These are phyloP conservation scores for Napeogenes sylphis DNA, from an alignment of 2,888 invertebrate genomes.

Conservation along the genomic window DNA sequence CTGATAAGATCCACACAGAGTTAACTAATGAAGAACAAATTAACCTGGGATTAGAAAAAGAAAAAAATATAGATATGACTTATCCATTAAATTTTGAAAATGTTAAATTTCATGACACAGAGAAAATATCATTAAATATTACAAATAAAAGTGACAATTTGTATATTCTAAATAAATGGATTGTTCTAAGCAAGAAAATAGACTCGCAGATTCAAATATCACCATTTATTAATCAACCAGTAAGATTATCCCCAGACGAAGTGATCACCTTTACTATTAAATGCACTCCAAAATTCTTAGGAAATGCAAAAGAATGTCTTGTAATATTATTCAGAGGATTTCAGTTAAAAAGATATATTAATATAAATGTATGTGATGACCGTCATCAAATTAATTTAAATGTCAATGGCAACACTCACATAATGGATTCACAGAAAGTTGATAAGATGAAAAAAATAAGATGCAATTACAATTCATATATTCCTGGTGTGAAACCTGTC, in stretches of 20 bases:
- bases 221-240: conserved; percentile 52
- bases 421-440: conserved; percentile 39
- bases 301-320: conserved; percentile 78
- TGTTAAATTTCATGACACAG: conserved; percentile 52
- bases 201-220: conserved; percentile 73
- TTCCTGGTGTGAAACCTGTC: conserved; percentile 75
- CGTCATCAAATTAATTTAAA: conserved; percentile 23
- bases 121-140: conserved; percentile 45
- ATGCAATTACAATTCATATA: conserved; percentile 38
- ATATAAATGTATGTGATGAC: conserved; percentile 67
- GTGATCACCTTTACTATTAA: conserved; percentile 64
- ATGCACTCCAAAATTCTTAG: conserved; percentile 79
- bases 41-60: conserved; percentile 55
- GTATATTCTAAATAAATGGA: conserved; percentile 68
- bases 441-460: conserved; percentile 47
- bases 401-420: conserved; percentile 3
- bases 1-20: conserved; percentile 37
- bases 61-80: conserved; percentile 74
- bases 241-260: conserved; percentile 59
- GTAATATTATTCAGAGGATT: conserved; percentile 79
- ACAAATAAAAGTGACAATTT: conserved; percentile 65
- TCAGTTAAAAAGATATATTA: conserved; percentile 78
- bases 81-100: conserved; percentile 70
- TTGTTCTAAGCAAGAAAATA: conserved; percentile 69
- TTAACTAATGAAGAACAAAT: conserved; percentile 39